Conservation (phyloP, 2,797 vertebrate species). For the Enteromius trimaculatus region DNA sequence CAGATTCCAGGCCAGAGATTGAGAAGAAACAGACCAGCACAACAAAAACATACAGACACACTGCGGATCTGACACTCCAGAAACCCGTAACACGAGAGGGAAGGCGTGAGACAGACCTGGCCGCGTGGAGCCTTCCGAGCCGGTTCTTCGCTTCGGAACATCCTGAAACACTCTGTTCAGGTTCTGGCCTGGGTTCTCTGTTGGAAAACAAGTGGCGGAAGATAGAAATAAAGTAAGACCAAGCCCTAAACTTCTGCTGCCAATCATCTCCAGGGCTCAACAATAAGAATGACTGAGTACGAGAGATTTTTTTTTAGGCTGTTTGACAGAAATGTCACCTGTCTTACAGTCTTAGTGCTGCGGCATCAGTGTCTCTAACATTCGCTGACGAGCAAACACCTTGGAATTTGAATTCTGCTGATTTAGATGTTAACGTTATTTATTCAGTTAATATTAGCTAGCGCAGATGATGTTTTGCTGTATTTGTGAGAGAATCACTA, state of each 20-base stretch:
- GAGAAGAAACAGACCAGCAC: slow-evolving; percentile 44
- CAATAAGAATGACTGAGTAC: neutral
- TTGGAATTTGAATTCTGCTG: neutral
- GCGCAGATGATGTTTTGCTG: neutral
- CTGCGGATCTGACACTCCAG: slow-evolving; percentile 70
- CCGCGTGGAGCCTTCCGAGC: slow-evolving; percentile 91
- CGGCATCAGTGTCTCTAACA: neutral
- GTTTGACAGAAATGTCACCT: neutral
- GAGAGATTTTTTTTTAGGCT: neutral
- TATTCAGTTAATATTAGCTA: neutral
- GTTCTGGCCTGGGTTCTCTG: slow-evolving; percentile 97
- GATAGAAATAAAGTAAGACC: slow-evolving; percentile 63
- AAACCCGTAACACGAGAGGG: slow-evolving; percentile 78
- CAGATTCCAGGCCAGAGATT: slow-evolving; percentile 87
- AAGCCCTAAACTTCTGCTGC: slow-evolving; percentile 47
- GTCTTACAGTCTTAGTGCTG: neutral
- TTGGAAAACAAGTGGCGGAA: slow-evolving; percentile 89
- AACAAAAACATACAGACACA: slow-evolving; percentile 51
- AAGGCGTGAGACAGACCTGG: slow-evolving; percentile 88
- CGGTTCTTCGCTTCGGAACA: slow-evolving; percentile 94
- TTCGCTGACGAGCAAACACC: neutral
- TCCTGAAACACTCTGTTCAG: slow-evolving; percentile 96
- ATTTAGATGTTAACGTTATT: neutral
- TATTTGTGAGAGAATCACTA: slow-evolving; percentile 7
- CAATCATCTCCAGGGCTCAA: slow-evolving; percentile 40